Evolutionary conservation across 2,797 vertebrate species (phyloP).

Genomic region (Microhierax caerulescens): DNA sequence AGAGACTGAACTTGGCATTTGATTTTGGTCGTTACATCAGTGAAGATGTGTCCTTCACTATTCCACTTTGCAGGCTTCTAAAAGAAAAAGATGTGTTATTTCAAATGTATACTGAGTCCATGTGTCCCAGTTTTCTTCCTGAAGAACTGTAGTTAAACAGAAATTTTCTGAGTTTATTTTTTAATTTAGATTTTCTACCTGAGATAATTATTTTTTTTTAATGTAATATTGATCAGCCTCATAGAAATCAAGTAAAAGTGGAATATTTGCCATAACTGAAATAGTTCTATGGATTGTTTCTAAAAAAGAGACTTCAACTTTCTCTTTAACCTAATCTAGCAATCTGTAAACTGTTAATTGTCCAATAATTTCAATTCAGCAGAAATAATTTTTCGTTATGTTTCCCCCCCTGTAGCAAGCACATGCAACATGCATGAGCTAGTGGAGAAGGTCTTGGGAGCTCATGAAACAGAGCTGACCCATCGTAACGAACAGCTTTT

Average conservation of each 20-base stretch:
- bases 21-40: not conserved
- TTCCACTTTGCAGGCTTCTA: not conserved
- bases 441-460: not conserved
- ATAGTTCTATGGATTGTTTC: not conserved
- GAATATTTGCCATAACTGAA: not conserved
- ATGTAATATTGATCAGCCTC: not conserved
- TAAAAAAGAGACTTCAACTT: not conserved
- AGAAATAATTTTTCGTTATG: not conserved
- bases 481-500: not conserved
- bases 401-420: not conserved
- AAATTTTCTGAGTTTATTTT: not conserved
- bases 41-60: not conserved
- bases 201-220: not conserved
- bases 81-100: not conserved
- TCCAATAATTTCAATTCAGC: slow-evolving; percentile 7
- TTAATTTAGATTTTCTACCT: not conserved
- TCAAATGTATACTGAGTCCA: not conserved
- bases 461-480: slow-evolving; percentile 18
- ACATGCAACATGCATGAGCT: not conserved
- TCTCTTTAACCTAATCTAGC: not conserved
- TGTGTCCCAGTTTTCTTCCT: not conserved
- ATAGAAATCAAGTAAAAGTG: not conserved
- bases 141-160: not conserved
- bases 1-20: not conserved
- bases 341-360: not conserved